Base-by-base conservation (phyloP, 2,113 vertebrate species). In the Erinaceus europaeus region DNA sequence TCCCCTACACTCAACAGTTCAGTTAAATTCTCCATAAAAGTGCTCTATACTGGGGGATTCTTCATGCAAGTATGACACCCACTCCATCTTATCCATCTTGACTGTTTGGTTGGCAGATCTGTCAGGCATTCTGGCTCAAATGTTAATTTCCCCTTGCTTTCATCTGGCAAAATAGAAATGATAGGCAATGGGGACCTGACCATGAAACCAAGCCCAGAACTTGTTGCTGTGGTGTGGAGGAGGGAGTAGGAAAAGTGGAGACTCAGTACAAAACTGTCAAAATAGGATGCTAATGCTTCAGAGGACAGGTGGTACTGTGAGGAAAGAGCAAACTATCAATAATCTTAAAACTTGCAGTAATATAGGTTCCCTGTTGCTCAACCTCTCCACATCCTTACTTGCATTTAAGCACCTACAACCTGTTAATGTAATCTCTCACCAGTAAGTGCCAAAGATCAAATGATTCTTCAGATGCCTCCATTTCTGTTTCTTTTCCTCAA, bases 101-200 rank as follows among this genome's bases (percentile, higher is more conserved):
- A 81, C 53, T 83, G 21, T 40, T 21, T 46, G 32, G 21, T 81
- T 21, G 21, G 18, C 42, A 78, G 14, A 3, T 27, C 5, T 67
- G 69, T 64, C 38, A 77, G 48, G 15, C n/a, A 25, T 75, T 69
- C 55, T 64, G 44, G 23, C 7, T 87, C 32, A 55, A 84, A 13
- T 38, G 25, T 9, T n/a, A 34, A 3, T 78, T 91, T 79, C 73
- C 52, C 21, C 21, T 79, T 64, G 73, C 50, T 73, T 38, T 64
- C 29, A 68, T 89, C 62, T 78, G 53, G 59, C 25, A 95, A 84
- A 94, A 18, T 65, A 50, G 77, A 14, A 84, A 87, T 50, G 46
- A 87, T 25, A 44, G 7, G 69, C 17, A 5, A 53, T 55, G 40
- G 36, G 84, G 12, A 5, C 46, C 46, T 87, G 29, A 64, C 57